Conservation (phyloP, 2,888 invertebrate species). For the Piscicola geometra region DNA sequence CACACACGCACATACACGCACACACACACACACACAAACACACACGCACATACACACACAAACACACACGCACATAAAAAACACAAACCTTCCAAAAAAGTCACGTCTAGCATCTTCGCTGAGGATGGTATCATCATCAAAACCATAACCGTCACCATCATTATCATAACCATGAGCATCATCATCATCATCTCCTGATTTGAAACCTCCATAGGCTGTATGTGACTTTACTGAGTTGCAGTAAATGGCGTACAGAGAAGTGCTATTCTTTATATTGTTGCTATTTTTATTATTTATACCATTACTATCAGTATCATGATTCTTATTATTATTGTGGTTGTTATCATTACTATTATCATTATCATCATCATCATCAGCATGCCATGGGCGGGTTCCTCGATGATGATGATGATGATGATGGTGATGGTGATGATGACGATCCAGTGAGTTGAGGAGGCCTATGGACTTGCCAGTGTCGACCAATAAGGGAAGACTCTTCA, state of each 20-base stretch:
- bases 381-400: neutral
- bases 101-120: neutral
- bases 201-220: neutral
- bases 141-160: neutral
- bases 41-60: slow-evolving; percentile 18
- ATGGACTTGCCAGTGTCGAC: neutral
- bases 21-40: no score
- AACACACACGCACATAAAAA: slow-evolving; percentile 5
- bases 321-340: no score
- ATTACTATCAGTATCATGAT: no score
- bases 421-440: slow-evolving; percentile 15
- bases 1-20: no score
- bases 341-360: no score
- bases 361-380: no score
- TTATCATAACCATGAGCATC: neutral
- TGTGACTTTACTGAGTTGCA: neutral
- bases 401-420: slow-evolving; percentile 28
- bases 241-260: neutral
- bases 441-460: neutral
- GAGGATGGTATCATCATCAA: neutral
- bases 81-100: neutral
- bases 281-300: no score
- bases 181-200: neutral
- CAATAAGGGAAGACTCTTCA: neutral
- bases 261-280: no score